A percentile compares a stretch with the other conserved stretches of the same genome.
These are phyloP conservation scores for Donacobius atricapilla DNA, from an alignment of 2,113 vertebrate species.

Conservation along the genomic window DNA sequence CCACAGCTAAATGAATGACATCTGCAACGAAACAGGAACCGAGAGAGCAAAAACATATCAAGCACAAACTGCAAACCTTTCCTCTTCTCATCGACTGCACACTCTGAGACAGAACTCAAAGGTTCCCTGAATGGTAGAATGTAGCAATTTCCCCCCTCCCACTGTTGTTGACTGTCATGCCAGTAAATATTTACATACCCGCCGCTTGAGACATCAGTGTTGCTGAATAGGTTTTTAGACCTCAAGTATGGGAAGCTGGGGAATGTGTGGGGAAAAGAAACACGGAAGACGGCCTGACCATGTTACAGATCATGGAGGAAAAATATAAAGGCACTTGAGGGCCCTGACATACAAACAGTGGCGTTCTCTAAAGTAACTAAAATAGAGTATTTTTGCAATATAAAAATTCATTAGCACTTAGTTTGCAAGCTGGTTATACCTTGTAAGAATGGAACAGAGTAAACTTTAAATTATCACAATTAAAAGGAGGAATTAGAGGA, in stretches of 20 bases:
- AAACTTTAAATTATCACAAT: background rate
- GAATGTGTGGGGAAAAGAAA: background rate
- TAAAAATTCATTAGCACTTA: background rate
- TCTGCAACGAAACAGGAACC: slow-evolving; percentile 50
- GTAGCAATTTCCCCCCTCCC: slow-evolving; percentile 57
- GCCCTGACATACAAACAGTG: background rate
- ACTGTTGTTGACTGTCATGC: slow-evolving; percentile 26
- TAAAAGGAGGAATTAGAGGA: background rate
- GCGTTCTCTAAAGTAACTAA: background rate
- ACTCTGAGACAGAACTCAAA: slow-evolving; percentile 54
- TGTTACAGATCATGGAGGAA: background rate
- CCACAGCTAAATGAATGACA: background rate
- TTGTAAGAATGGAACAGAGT: background rate
- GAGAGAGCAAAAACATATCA: background rate
- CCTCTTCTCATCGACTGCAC: slow-evolving; percentile 1
- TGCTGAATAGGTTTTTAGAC: background rate
- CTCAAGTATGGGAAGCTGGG: background rate
- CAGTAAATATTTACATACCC: slow-evolving; percentile 76
- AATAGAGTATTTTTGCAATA: background rate
- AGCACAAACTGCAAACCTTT: slow-evolving; percentile 12
- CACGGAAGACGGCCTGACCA: background rate
- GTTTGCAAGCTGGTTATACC: background rate
- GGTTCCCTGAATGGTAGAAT: slow-evolving; percentile 46
- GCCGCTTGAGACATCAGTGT: slow-evolving; percentile 1
- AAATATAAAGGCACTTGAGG: background rate